A percentile compares a stretch with the other conserved stretches of the same genome.
Evolutionary conservation across 2,888 invertebrate genomes (phyloP).

Genomic region (Pyrochroa serraticornis): DNA sequence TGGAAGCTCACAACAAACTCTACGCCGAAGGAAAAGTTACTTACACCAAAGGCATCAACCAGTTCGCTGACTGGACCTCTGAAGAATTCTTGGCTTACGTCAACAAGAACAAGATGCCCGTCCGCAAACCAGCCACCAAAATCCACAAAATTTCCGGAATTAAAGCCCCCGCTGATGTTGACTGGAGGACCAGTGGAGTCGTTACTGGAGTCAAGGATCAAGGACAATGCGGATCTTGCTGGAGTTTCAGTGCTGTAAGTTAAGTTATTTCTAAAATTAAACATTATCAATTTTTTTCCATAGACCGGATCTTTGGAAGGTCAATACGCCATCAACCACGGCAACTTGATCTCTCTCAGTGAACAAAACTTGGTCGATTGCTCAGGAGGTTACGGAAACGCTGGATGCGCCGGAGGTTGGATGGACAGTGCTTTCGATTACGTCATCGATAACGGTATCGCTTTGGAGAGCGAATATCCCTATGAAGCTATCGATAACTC

Average conservation of each 20-base stretch:
- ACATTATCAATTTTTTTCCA: background rate
- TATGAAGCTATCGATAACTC: conserved; percentile 51
- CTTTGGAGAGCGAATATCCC: conserved; percentile 62
- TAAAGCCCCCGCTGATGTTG: conserved; percentile 46
- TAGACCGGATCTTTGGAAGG: conserved; percentile 63
- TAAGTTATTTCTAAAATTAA: no score
- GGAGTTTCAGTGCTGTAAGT: conserved; percentile 57
- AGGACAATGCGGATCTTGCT: conserved; percentile 67
- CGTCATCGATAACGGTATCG: conserved; percentile 60
- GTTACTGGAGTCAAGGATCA: conserved; percentile 63
- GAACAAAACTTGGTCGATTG: conserved; percentile 65
- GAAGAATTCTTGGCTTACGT: conserved; percentile 70
- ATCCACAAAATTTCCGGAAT: no score
- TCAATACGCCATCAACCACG: conserved; percentile 59
- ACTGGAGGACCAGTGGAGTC: conserved; percentile 60
- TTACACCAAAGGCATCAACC: conserved; percentile 72
- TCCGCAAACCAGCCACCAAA: no score
- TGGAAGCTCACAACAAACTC: conserved; percentile 76
- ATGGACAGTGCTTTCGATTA: conserved; percentile 60
- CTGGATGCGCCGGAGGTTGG: conserved; percentile 62
- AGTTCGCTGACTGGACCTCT: conserved; percentile 80
- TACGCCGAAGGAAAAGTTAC: conserved; percentile 66
- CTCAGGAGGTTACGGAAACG: conserved; percentile 57
- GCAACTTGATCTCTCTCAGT: conserved; percentile 59
- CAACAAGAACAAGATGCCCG: conserved; percentile 42